A percentile compares a stretch with the other conserved stretches of the same genome.
These are phyloP conservation scores for Eupithecia subfuscata DNA, from an alignment of 2,888 invertebrate species.

Conservation along the genomic window DNA sequence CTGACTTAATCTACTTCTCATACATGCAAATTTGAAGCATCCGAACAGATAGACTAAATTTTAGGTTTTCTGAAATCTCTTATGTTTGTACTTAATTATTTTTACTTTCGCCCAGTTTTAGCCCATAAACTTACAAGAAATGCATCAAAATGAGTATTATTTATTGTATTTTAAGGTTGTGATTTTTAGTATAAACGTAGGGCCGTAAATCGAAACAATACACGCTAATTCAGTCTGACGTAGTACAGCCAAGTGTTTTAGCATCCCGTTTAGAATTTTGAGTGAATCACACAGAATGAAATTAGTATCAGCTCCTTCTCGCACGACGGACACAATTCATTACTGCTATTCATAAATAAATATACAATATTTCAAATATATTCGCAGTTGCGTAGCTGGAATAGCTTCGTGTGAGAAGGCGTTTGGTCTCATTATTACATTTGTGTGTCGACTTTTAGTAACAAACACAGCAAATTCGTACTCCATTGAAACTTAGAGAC, in stretches of 20 bases:
- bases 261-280: background rate
- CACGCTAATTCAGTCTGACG: background rate
- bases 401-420: background rate
- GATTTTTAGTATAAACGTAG: background rate
- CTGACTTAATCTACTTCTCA: background rate
- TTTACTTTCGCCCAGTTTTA: background rate
- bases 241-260: background rate
- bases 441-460: background rate
- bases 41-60: background rate
- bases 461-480: background rate
- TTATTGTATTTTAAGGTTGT: background rate
- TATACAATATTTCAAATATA: background rate
- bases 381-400: background rate
- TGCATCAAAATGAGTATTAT: background rate
- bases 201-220: background rate
- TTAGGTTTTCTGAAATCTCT: background rate
- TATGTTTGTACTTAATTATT: background rate
- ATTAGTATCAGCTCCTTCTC: background rate
- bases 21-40: background rate
- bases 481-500: conserved; percentile 16
- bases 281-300: background rate
- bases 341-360: background rate
- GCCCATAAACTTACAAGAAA: background rate
- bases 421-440: background rate
- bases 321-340: background rate